Evolutionary conservation across 2,113 vertebrate genomes (phyloP).

Genomic region (Lontra canadensis): DNA sequence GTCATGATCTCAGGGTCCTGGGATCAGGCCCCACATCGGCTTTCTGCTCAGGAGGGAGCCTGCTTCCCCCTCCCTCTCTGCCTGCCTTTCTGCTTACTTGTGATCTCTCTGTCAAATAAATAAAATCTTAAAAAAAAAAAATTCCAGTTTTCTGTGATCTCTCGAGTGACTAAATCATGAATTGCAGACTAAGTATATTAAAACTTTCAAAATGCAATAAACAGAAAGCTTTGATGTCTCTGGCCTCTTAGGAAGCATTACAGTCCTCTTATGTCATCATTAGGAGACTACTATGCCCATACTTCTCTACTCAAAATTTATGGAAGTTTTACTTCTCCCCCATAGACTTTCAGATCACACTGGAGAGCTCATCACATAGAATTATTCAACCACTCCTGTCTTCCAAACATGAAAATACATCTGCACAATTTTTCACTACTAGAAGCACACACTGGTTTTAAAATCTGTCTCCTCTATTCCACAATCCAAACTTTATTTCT

Average conservation of each 20-base stretch:
- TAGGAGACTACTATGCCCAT: background rate
- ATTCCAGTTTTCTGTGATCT: background rate
- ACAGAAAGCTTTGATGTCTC: constrained; percentile 18
- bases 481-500: constrained; percentile 43
- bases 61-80: too few species aligned
- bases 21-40: too few species aligned
- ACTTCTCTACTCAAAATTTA: constrained; percentile 29
- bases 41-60: too few species aligned
- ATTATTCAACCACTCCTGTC: background rate
- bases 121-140: background rate
- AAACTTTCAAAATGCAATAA: constrained; percentile 39
- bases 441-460: background rate
- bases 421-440: background rate
- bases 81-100: too few species aligned
- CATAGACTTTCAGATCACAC: constrained; percentile 15
- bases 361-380: background rate
- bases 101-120: too few species aligned
- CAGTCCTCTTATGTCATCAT: background rate
- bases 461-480: background rate
- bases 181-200: constrained; percentile 25
- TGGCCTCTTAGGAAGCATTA: background rate
- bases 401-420: constrained; percentile 26
- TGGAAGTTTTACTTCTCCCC: background rate
- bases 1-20: too few species aligned
- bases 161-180: constrained; percentile 14